These are phyloP conservation scores for Aphidoletes aphidimyza DNA, from an alignment of 2,888 invertebrate species.

Conservation along the genomic window DNA sequence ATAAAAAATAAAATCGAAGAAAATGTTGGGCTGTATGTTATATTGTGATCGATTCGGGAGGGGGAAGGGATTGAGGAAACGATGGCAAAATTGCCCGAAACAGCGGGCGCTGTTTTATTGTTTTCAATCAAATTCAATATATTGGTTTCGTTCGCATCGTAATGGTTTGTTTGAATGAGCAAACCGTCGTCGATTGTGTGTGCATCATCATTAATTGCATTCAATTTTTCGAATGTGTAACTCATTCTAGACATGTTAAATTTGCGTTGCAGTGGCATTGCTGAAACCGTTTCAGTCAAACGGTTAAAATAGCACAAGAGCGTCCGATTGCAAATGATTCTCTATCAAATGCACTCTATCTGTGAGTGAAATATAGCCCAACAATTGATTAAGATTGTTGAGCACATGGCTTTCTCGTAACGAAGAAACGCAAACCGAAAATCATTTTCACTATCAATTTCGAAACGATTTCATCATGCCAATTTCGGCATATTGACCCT, in stretches of 20 bases:
- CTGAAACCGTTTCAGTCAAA: too few relatives aligned
- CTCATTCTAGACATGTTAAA: too few relatives aligned
- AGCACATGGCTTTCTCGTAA: background rate
- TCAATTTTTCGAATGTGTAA: too few relatives aligned
- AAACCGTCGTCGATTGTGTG: conserved; percentile 16
- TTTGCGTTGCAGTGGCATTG: too few relatives aligned
- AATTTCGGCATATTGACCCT: background rate
- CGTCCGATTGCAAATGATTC: background rate
- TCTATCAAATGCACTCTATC: background rate
- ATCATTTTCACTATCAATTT: background rate
- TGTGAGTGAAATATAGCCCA: too few relatives aligned
- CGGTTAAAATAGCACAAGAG: too few relatives aligned
- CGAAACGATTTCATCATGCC: background rate
- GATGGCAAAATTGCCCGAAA: background rate
- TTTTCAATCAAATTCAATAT: conserved; percentile 4
- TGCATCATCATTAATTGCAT: too few relatives aligned
- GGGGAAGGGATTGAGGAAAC: background rate
- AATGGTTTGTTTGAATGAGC: too few relatives aligned
- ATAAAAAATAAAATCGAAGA: background rate
- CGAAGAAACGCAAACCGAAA: background rate
- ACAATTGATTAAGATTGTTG: background rate
- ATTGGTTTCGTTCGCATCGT: background rate
- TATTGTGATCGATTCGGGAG: background rate
- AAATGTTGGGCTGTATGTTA: too few relatives aligned
- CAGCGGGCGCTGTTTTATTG: background rate